phyloP scores from a whole-genome alignment of 2,797 vertebrate genomes.

The Kryptolebias ocellatus region DNA sequence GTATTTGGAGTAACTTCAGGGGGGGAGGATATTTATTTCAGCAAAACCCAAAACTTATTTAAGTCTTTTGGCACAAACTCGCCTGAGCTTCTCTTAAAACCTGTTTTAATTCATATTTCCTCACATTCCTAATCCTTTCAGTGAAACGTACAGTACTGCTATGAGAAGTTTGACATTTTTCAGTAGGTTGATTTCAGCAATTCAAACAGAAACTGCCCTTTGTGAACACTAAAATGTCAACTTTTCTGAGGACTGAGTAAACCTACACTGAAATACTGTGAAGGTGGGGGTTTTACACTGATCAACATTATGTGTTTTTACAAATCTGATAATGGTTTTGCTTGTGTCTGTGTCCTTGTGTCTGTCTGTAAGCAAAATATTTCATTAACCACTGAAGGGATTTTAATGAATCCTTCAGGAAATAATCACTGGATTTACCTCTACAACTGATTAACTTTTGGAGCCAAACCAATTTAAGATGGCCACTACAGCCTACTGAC shows the following conservation, averaged over 20 bases:
- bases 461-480: too few species aligned
- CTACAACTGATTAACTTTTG: too few species aligned
- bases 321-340: not conserved
- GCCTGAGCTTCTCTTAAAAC: too few species aligned
- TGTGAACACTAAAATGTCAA: constrained; percentile 6
- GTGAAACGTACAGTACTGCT: not conserved
- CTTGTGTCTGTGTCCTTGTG: too few species aligned
- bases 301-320: not conserved
- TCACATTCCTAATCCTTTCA: not conserved
- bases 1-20: not conserved
- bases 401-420: too few species aligned
- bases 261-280: not conserved
- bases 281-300: constrained; percentile 4
- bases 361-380: too few species aligned
- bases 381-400: too few species aligned
- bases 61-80: too few species aligned
- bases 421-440: too few species aligned
- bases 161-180: not conserved
- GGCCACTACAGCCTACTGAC: too few species aligned
- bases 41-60: too few species aligned
- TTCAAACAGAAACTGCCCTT: constrained; percentile 19
- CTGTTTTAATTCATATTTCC: not conserved
- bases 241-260: constrained; percentile 1
- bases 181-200: not conserved
- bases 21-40: not conserved